Base-by-base conservation (phyloP, 2,888 invertebrate genomes). In the Lycocerus yunnanus region DNA sequence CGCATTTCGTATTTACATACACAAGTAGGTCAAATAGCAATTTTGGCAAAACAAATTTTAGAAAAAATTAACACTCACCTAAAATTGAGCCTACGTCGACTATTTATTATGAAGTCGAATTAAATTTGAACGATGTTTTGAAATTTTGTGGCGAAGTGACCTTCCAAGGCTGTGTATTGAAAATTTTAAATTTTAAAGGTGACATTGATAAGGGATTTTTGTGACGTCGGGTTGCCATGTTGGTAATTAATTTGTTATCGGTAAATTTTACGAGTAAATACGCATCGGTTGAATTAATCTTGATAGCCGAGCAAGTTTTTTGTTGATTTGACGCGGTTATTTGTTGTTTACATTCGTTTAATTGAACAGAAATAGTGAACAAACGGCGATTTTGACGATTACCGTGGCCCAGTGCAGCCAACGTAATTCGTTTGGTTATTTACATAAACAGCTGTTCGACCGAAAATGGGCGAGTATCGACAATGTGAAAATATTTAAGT, bases 401-500 rank as follows among this genome's bases (percentile, higher is more conserved):
- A 43, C n/a, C n/a, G 43, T 43, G 43, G 43, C 43, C 43, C 16
- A 72, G 43, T 15, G 11, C n/a, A 11, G 21, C 73, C 76, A 74
- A 72, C 72, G n/a, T 24, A 15, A 65, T 5, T 20, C 1, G 16
- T 63, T 63, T 63, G 4, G 13, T 27, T 58, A 59, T 63, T 65
- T 20, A 77, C 77, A 73, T 65, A 76, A 76, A 76, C 80, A 80
- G 78, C 78, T 80, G 80, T 78, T 73, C 18, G 66, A 74, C 74
- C 77, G 77, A 78, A 77, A 77, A 80, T 80, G 80, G 78, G 71
- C 71, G 78, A 72, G 76, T 69, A 77, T 71, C 74, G 76, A 76
- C 74, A 43, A 43, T 77, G 68, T 77, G 61, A 67, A 68, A 73
- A 58, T 72, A 67, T 70, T n/a, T 65, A 15, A 43, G 43, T 43